These are phyloP conservation scores for Lycophotia porphyrea DNA, from an alignment of 2,888 invertebrate genomes.

Conservation along the genomic window DNA sequence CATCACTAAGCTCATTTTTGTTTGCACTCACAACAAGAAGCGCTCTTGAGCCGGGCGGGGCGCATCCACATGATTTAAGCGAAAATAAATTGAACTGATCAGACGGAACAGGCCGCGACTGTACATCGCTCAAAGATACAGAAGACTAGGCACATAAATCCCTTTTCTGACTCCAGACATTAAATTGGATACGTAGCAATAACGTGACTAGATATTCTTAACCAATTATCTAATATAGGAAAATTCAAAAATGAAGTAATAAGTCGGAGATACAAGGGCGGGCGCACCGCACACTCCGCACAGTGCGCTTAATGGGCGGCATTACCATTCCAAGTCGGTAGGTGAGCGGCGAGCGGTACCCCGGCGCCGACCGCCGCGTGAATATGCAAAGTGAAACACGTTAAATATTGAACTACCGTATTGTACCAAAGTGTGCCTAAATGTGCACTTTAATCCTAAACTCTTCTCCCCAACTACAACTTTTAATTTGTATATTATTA, in stretches of 20 bases:
- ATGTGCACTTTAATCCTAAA: slow-evolving; percentile 69
- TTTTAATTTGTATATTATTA: slow-evolving; percentile 62
- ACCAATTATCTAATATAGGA: slow-evolving; percentile 48
- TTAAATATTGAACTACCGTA: slow-evolving; percentile 83
- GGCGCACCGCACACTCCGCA: slow-evolving; percentile 69
- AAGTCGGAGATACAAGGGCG: slow-evolving; percentile 69
- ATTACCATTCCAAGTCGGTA: slow-evolving; percentile 85
- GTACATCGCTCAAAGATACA: not conserved
- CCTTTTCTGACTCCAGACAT: not conserved
- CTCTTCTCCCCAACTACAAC: slow-evolving; percentile 44
- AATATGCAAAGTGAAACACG: slow-evolving; percentile 86
- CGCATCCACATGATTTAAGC: too few relatives aligned
- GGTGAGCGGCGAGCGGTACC: slow-evolving; percentile 75
- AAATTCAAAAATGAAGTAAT: slow-evolving; percentile 68
- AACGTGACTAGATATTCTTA: slow-evolving; percentile 10
- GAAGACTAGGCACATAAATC: not conserved
- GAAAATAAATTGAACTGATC: too few relatives aligned
- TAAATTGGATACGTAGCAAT: not conserved
- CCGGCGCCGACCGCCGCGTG: slow-evolving; percentile 80
- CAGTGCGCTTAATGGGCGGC: slow-evolving; percentile 77
- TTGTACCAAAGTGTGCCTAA: slow-evolving; percentile 78
- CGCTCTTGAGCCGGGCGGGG: too few relatives aligned
- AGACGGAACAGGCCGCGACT: too few relatives aligned
- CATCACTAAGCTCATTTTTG: too few relatives aligned
- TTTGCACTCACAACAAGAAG: too few relatives aligned